These are phyloP conservation scores for Caranx ignobilis DNA, from an alignment of 2,113 vertebrate species.

Conservation along the genomic window DNA sequence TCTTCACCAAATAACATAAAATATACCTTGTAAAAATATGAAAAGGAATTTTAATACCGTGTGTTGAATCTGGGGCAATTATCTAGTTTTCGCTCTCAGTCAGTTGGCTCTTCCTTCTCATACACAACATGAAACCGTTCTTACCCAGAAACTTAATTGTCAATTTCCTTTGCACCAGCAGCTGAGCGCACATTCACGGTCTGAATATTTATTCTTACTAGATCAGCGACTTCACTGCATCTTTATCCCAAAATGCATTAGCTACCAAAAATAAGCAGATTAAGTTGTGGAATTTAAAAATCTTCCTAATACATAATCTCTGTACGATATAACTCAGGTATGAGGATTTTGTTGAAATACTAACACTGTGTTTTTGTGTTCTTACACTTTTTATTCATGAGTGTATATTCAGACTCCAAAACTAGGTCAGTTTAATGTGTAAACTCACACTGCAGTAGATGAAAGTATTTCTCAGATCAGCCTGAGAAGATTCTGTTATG, in stretches of 20 bases:
- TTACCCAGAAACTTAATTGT: neutral
- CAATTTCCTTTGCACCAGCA: neutral
- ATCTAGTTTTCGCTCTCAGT: slow-evolving; percentile 28
- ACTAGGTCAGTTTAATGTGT: neutral
- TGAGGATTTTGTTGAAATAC: slow-evolving; percentile 10
- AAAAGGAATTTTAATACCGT: slow-evolving; percentile 10
- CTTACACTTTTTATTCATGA: neutral
- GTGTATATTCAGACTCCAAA: neutral
- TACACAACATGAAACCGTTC: slow-evolving; percentile 2
- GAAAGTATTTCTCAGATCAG: neutral
- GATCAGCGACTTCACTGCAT: neutral
- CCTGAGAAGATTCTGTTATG: neutral
- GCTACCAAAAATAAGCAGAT: neutral
- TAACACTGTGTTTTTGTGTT: slow-evolving; percentile 10
- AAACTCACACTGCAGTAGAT: neutral
- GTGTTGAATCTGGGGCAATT: slow-evolving; percentile 25
- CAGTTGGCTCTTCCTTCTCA: neutral
- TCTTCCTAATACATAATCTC: neutral
- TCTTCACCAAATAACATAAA: neutral
- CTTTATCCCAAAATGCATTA: slow-evolving; percentile 6
- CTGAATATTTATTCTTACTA: neutral
- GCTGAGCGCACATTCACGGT: slow-evolving; percentile 3
- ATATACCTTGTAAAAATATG: slow-evolving; percentile 22
- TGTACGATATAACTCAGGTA: neutral
- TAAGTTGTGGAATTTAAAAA: slow-evolving; percentile 4